Evolutionary conservation across 37 sponge, comb jelly and placozoan genomes (phyloP), one percentile per base, ranked within the genome.

Genomic region (Tethya wilhelma): DNA sequence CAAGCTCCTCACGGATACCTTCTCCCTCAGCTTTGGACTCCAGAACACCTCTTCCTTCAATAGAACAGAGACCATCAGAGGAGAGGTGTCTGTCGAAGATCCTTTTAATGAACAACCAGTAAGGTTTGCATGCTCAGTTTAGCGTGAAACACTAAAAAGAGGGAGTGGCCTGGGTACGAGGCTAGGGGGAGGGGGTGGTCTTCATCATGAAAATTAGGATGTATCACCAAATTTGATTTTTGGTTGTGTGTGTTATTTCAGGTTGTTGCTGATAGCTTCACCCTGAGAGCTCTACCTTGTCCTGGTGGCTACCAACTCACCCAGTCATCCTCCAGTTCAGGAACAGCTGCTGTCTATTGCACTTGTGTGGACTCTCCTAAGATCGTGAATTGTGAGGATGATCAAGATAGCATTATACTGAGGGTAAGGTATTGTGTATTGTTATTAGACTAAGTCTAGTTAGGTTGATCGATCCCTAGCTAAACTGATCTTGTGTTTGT

Each of bases 311-410:
- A 81, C 73, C 17, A 5, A 3, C 73, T 81, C 5, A 2, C 1
- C 0, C 38, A 19, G 2, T 44, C 36, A 0, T 25, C 38, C 28
- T 7, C 33, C 9, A 36, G 6, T 28, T 33, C 31, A 1, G 43
- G 77, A 39, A 17, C 31, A 9, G 32, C n/a, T 5, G 11, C 25
- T 23, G 37, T 38, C 59, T 38, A n/a, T n/a, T 75, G 59, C 26
- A 58, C 42, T 20, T 86, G 87, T 63, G 23, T 58, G 17, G 56
- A 73, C 38, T 37, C 37, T 32, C 45, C 29, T 14, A 23, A 86
- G 9, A 58, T 86, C 1, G 14, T 86, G 38, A 38, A 39, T 28
- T 86, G 87, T 79, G 79, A 86, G 38, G 66, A 79, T 31, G 74
- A 86, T 34, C 87, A 86, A 38, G 80, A 79, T 42, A 73, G 55